phyloP scores from a whole-genome alignment of 2,888 invertebrate species.

The Andrena dorsata region DNA sequence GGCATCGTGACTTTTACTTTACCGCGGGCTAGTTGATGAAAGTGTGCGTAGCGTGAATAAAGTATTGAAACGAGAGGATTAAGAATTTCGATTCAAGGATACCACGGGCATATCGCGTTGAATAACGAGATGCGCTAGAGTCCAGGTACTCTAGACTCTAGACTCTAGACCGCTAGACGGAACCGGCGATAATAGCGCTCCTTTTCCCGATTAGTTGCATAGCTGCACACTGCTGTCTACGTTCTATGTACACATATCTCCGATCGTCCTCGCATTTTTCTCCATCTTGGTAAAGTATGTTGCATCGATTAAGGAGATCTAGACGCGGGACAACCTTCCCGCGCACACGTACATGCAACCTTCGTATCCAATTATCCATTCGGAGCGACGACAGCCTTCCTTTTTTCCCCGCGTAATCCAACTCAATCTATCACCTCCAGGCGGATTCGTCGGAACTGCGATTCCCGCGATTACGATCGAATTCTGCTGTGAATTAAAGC shows the following conservation, averaged over 20 bases:
- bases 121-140: constrained; percentile 54
- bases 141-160: too few species aligned
- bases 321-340: constrained; percentile 66
- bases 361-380: constrained; percentile 59
- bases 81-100: constrained; percentile 56
- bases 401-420: too few species aligned
- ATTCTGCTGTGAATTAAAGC: too few species aligned
- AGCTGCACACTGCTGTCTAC: neutral
- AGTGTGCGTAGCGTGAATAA: neutral
- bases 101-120: constrained; percentile 29
- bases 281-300: constrained; percentile 59
- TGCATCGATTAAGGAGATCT: constrained; percentile 73
- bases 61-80: neutral
- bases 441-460: too few species aligned
- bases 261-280: constrained; percentile 75
- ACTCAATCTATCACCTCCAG: too few species aligned
- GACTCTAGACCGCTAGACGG: constrained; percentile 29
- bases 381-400: constrained; percentile 25
- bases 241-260: constrained; percentile 55
- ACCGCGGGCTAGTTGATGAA: neutral
- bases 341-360: constrained; percentile 51
- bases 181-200: constrained; percentile 62
- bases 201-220: constrained; percentile 42
- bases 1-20: too few species aligned
- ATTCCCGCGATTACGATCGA: too few species aligned